Base-by-base conservation (phyloP, 1,140 invertebrate species). In the Antheraea mylitta region DNA sequence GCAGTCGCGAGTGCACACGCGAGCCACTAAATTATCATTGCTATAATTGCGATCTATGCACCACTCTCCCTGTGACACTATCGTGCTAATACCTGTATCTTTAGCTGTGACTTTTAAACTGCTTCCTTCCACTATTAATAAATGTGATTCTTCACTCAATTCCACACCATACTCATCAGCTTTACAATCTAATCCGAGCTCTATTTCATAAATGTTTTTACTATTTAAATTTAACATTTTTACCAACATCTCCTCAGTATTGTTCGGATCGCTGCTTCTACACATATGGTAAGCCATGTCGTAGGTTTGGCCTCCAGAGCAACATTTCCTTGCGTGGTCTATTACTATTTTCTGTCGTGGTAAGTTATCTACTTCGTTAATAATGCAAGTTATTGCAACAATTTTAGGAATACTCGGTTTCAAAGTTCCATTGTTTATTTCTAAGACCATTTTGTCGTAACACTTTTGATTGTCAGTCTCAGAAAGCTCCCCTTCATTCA, bases 1-100 rank as follows among this genome's bases (percentile, higher is more conserved):
- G 71, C 86, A 91, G 45, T 83, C 72, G 18, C 62, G 53, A 7
- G 86, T 79, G 72, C 91, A 93, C 7, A 82, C 83, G 61, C 90
- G 82, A 18, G 83, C 91, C 7, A 93, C 67, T 16, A 89, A 48
- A 13, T 61, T 62, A 0, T 67, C 58, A 6, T 72, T 63, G 3
- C 19, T 18, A 38, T 82, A 80, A 58, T 82, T 77, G 18, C 79
- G 72, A 37, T 93, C 92, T 58, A 92, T 60, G 66, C 92, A 93
- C 85, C 89, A 93, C 37, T 88, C 85, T 58, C 85, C 90, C 37
- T 75, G 65, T n/a, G 68, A 65, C 9, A 81, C 53, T 5, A 48
- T 70, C 8, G 62, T 68, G 13, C 60, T 74, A 10, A 70, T 63
- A 38, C 75, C 69, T 19, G 72, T 72, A 64, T 67, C 68, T 70